Evolutionary conservation across 2,797 vertebrate genomes (phyloP), one percentile per base, ranked within the genome.

Genomic region (Margarornis squamiger): DNA sequence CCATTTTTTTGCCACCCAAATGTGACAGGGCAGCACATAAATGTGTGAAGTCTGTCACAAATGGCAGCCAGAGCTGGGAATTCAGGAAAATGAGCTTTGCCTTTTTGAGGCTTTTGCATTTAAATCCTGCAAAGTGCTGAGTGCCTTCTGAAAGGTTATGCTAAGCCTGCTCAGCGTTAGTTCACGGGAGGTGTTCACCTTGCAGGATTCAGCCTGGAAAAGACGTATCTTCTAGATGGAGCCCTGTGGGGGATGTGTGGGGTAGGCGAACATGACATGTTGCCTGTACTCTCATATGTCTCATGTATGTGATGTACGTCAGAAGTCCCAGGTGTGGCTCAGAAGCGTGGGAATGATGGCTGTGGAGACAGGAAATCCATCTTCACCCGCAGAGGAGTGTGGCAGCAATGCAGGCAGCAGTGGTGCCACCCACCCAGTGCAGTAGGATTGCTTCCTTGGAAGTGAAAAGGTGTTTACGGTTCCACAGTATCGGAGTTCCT

Each of bases 11-110:
- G 92, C 96, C 93, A 96, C 95, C 96, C 95, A 83, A 94, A 96
- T 96, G 95, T 87, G 95, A 97, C 90, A 95, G 93, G 96, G 96
- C 94, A 96, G 96, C 94, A 95, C 89, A 89, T 75, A 92, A 96
- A 96, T 94, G 96, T 97, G 94, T 95, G 94, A 96, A 97, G 93
- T 95, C 94, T 96, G 95, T 96, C 96, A 92, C 92, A 94, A 97
- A 96, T 94, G 95, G 96, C 93, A 94, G 95, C 92, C 94, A 94
- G 93, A 92, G 91, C 89, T 85, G 94, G 88, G 93, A 95, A 96
- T 96, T 95, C 92, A 91, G 94, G 94, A 93, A 95, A 97, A 95
- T 79, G 86, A 93, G 89, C 83, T 92, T 92, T 97, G 95, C 92
- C 91, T 97, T 96, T 97, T 94, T 81, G 93, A 97, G 88, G 92